These are phyloP conservation scores for Oncorhynchus tshawytscha DNA, from an alignment of 2,113 vertebrate genomes.

Conservation along the genomic window DNA sequence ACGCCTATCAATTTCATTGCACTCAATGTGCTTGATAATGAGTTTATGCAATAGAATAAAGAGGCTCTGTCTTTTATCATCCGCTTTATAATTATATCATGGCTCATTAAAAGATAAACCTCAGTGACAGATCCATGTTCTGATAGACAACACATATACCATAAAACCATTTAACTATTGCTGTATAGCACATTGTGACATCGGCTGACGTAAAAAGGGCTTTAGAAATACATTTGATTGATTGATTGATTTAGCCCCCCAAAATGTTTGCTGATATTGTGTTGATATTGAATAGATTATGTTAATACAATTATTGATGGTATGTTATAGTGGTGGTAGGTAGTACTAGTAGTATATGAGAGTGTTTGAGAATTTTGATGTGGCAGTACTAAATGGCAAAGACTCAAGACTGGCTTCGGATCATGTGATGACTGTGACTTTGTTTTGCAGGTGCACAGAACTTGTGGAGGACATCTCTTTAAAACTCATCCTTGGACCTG, in stretches of 20 bases:
- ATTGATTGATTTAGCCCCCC: not conserved
- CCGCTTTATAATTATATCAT: not conserved
- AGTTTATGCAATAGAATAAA: slow-evolving; percentile 6
- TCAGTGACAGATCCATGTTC: not conserved
- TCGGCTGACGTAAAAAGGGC: too few species aligned
- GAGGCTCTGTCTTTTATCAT: not conserved
- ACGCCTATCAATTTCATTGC: not conserved
- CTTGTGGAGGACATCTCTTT: not conserved
- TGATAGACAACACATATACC: not conserved
- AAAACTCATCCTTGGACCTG: not conserved
- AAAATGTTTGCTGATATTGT: not conserved
- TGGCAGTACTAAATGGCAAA: not conserved
- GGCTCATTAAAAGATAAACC: not conserved
- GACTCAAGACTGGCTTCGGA: not conserved
- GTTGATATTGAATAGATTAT: not conserved
- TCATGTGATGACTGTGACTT: not conserved
- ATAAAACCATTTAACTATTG: not conserved
- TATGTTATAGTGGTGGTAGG: not conserved
- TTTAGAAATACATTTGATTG: too few species aligned
- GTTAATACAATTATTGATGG: not conserved
- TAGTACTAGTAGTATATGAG: not conserved
- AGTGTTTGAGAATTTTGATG: too few species aligned
- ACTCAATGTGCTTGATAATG: not conserved
- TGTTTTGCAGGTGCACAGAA: slow-evolving; percentile 17
- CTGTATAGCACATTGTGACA: not conserved